Evolutionary conservation across 1,140 invertebrate species (phyloP).

Genomic region (Agrypnia vestita): DNA sequence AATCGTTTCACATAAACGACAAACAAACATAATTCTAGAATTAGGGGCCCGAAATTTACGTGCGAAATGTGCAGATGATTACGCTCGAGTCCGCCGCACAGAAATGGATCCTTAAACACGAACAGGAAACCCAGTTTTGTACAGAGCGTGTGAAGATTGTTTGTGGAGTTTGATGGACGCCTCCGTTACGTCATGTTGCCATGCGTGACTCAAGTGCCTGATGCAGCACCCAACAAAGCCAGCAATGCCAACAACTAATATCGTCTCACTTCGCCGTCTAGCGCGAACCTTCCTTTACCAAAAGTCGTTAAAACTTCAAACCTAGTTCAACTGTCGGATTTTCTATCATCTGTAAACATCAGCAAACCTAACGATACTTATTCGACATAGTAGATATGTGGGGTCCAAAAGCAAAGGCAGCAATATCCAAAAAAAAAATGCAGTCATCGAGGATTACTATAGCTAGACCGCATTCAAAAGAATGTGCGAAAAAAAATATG

Average conservation of each 20-base stretch:
- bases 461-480: no score
- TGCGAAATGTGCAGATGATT: background rate
- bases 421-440: no score
- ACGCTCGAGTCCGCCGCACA: background rate
- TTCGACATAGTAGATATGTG: no score
- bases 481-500: no score
- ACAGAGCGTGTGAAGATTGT: background rate
- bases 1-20: no score
- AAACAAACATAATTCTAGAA: background rate
- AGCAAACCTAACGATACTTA: no score
- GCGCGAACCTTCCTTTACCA: background rate
- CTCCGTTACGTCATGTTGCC: constrained; percentile 7
- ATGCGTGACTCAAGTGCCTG: constrained; percentile 1
- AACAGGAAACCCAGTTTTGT: constrained; percentile 13
- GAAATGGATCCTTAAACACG: background rate
- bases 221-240: background rate
- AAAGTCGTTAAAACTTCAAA: no score
- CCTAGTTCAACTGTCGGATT: no score
- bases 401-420: no score
- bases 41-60: background rate
- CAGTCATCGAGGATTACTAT: no score
- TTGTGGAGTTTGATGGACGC: constrained; percentile 6
- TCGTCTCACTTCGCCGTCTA: background rate
- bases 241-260: background rate
- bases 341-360: no score